phyloP scores from a whole-genome alignment of 2,888 invertebrate species.

The Physocephala rufipes region DNA sequence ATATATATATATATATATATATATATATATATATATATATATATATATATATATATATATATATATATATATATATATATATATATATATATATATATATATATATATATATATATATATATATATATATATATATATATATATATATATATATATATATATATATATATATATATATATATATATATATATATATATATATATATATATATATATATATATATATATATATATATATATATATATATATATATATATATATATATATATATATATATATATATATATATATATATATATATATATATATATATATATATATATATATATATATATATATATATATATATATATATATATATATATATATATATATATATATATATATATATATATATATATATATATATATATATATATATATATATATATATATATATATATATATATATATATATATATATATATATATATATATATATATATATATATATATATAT shows the following conservation, averaged over 20 bases:
- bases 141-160: constrained; percentile 1
- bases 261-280: constrained; percentile 15
- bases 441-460: constrained; percentile 24
- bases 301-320: constrained; percentile 22
- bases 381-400: constrained; percentile 23
- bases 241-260: background rate
- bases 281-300: constrained; percentile 11
- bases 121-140: constrained; percentile 1
- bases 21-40: too few relatives aligned
- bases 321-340: constrained; percentile 23
- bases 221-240: constrained; percentile 5
- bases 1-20: too few relatives aligned
- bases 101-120: too few relatives aligned
- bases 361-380: constrained; percentile 15
- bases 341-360: constrained; percentile 18
- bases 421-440: constrained; percentile 21
- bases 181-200: constrained; percentile 1
- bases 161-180: constrained; percentile 1
- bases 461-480: constrained; percentile 24
- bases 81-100: too few relatives aligned
- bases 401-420: constrained; percentile 13
- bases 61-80: too few relatives aligned
- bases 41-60: too few relatives aligned
- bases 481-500: constrained; percentile 24
- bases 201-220: constrained; percentile 1